Conservation (phyloP, 2,113 vertebrate species). For the Phylloscopus whistleri region DNA sequence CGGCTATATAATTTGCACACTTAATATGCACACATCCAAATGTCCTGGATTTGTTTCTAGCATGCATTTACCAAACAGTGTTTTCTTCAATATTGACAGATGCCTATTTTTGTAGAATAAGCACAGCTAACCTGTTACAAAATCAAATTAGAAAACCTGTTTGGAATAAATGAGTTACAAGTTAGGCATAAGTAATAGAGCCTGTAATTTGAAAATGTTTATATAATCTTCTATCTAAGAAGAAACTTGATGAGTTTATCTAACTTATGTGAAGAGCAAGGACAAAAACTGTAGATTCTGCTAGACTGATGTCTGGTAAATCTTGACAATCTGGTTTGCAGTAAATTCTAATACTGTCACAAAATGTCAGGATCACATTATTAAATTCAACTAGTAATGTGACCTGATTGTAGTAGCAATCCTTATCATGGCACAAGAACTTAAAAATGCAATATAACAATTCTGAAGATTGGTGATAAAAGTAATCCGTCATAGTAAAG, state of each 20-base stretch:
- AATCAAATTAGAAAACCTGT: not conserved
- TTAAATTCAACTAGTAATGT: not conserved
- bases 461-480: not conserved
- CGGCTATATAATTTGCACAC: not conserved
- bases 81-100: not conserved
- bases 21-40: not conserved
- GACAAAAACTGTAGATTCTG: not conserved
- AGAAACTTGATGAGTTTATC: not conserved
- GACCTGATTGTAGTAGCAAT: not conserved
- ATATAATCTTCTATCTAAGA: not conserved
- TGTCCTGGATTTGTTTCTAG: not conserved
- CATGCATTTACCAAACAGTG: not conserved
- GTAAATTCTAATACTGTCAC: not conserved
- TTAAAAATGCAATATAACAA: not conserved
- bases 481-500: not conserved
- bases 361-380: not conserved
- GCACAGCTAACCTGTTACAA: not conserved
- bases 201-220: not conserved
- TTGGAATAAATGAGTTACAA: not conserved
- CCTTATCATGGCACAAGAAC: not conserved
- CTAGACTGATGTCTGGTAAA: not conserved
- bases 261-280: not conserved
- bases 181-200: not conserved
- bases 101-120: not conserved
- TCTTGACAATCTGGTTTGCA: conserved; percentile 36